Conservation (phyloP, 2,888 invertebrate species). For the Tanytarsus gracilentus region DNA sequence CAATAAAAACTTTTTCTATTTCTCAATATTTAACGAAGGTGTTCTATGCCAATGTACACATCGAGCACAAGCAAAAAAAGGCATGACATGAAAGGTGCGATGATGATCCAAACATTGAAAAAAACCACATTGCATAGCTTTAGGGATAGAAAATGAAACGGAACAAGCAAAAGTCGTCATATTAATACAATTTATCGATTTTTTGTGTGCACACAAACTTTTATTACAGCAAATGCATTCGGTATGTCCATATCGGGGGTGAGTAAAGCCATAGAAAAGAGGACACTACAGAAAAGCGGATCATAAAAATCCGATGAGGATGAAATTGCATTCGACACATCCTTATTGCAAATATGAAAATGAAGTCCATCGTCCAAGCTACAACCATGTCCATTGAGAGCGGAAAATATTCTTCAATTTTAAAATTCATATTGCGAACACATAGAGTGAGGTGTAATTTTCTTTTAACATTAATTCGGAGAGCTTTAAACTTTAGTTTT, state of each 20-base stretch:
- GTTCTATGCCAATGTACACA: not conserved
- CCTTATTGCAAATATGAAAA: too few relatives aligned
- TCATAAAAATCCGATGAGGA: not conserved
- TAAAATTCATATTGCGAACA: too few relatives aligned
- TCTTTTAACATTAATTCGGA: too few relatives aligned
- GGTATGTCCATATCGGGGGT: not conserved
- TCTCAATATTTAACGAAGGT: constrained; percentile 14
- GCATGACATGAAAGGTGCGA: constrained; percentile 19
- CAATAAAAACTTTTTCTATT: constrained; percentile 15
- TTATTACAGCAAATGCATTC: constrained; percentile 15
- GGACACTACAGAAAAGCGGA: not conserved
- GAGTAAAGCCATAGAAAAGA: constrained; percentile 2
- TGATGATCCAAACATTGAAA: constrained; percentile 15
- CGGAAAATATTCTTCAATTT: too few relatives aligned
- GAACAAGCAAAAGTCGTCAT: constrained; percentile 5
- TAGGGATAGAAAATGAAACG: not conserved
- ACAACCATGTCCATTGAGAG: too few relatives aligned
- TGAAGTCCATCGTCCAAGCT: too few relatives aligned
- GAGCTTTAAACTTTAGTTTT: too few relatives aligned
- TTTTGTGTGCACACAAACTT: constrained; percentile 5
- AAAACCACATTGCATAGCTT: not conserved
- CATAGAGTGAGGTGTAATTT: too few relatives aligned
- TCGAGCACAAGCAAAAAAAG: constrained; percentile 8
- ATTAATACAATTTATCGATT: constrained; percentile 21
- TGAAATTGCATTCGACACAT: constrained; percentile 15